These are phyloP conservation scores for Spilogale gracilis DNA, from an alignment of 2,113 vertebrate genomes.

Conservation along the genomic window DNA sequence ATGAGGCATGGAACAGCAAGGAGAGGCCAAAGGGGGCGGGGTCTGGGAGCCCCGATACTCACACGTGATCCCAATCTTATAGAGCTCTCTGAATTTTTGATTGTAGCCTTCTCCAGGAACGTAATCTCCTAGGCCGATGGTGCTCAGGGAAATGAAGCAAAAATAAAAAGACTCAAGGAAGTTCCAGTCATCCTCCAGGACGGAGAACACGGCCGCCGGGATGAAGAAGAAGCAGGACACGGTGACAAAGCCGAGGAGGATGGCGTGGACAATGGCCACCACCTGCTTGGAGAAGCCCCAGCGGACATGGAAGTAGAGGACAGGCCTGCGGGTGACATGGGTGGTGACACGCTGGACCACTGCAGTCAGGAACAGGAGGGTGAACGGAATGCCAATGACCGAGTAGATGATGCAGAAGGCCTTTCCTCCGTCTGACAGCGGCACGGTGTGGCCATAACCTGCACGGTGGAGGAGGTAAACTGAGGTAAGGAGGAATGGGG, in stretches of 20 bases:
- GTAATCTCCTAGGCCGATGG: slow-evolving; percentile 97
- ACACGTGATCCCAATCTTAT: slow-evolving; percentile 98
- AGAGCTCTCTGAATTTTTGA: slow-evolving; percentile 95
- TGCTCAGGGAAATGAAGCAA: slow-evolving; percentile 98
- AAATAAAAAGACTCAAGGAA: slow-evolving; percentile 99
- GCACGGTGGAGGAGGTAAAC: slow-evolving; percentile 2
- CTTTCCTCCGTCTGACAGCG: slow-evolving; percentile 96
- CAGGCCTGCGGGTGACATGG: slow-evolving; percentile 92
- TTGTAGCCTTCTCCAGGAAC: slow-evolving; percentile 96
- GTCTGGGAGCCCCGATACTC: slow-evolving; percentile 82
- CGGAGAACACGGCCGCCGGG: slow-evolving; percentile 95
- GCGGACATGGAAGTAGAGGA: slow-evolving; percentile 93
- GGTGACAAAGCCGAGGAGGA: slow-evolving; percentile 90
- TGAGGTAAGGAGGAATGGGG: not conserved
- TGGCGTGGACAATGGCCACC: slow-evolving; percentile 93
- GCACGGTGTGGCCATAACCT: slow-evolving; percentile 99
- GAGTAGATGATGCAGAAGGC: slow-evolving; percentile 98
- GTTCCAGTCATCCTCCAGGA: slow-evolving; percentile 97
- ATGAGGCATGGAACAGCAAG: rapidly evolving
- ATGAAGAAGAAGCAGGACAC: slow-evolving; percentile 96
- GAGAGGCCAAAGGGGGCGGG: not conserved
- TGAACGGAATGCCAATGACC: slow-evolving; percentile 97
- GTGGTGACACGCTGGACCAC: slow-evolving; percentile 97
- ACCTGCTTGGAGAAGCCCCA: slow-evolving; percentile 96
- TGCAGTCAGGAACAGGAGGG: slow-evolving; percentile 97